phyloP scores from a whole-genome alignment of 2,888 invertebrate species.

The Meteorus colon region DNA sequence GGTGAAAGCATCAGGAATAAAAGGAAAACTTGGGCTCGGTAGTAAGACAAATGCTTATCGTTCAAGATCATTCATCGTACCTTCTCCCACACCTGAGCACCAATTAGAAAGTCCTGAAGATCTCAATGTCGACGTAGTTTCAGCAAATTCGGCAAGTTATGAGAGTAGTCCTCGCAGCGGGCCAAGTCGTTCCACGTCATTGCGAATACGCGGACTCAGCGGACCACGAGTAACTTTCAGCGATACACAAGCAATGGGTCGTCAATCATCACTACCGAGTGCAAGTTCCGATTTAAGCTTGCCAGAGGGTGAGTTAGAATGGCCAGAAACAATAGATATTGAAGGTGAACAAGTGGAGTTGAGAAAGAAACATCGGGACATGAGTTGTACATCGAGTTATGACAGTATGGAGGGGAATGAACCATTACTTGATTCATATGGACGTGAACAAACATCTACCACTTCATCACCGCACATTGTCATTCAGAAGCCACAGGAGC shows the following conservation, averaged over 20 bases:
- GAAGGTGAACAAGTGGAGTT: slow-evolving; percentile 80
- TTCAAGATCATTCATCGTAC: slow-evolving; percentile 85
- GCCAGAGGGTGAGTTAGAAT: slow-evolving; percentile 76
- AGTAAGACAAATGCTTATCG: slow-evolving; percentile 79
- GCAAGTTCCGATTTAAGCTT: slow-evolving; percentile 81
- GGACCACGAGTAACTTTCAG: slow-evolving; percentile 78
- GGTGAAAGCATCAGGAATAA: slow-evolving; percentile 84
- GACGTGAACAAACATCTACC: slow-evolving; percentile 68
- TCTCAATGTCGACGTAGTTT: slow-evolving; percentile 66
- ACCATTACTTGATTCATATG: slow-evolving; percentile 68
- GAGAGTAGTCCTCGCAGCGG: slow-evolving; percentile 84
- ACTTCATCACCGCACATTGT: slow-evolving; percentile 69
- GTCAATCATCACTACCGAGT: slow-evolving; percentile 87
- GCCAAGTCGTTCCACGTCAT: slow-evolving; percentile 81
- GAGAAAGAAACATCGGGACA: slow-evolving; percentile 75
- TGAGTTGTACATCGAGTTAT: slow-evolving; percentile 68
- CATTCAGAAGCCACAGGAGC: slow-evolving; percentile 83
- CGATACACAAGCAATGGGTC: slow-evolving; percentile 77
- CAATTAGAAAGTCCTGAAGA: slow-evolving; percentile 75
- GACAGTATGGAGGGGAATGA: slow-evolving; percentile 71
- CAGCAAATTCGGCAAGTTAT: slow-evolving; percentile 77
- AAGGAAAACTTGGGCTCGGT: slow-evolving; percentile 85
- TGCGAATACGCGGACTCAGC: slow-evolving; percentile 76
- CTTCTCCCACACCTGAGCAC: slow-evolving; percentile 80
- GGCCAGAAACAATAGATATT: slow-evolving; percentile 79